Conservation (phyloP, 2,113 vertebrate genomes). For the Ptilonorhynchus violaceus region DNA sequence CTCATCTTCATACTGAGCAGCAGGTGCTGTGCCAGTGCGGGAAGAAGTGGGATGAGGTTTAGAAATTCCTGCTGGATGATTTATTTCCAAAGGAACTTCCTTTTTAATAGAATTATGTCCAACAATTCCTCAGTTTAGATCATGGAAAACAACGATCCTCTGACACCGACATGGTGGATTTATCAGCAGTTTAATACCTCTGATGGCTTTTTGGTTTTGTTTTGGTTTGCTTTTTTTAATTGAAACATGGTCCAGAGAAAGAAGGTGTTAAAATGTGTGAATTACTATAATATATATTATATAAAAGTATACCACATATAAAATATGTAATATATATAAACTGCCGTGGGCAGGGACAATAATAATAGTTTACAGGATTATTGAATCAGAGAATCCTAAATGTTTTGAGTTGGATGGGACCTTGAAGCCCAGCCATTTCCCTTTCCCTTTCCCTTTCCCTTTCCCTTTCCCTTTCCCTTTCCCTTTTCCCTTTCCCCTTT, state of each 20-base stretch:
- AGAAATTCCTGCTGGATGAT: conserved; percentile 44
- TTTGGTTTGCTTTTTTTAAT: neutral
- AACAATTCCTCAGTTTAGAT: conserved; percentile 37
- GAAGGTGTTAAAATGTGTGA: neutral
- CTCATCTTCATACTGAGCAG: conserved; percentile 65
- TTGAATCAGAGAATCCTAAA: neutral
- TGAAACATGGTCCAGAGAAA: neutral
- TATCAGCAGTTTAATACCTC: neutral
- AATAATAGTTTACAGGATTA: neutral
- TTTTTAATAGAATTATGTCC: conserved; percentile 13
- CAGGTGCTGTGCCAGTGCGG: conserved; percentile 46
- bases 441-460: too few species aligned
- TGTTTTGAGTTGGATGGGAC: neutral
- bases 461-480: too few species aligned
- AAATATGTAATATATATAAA: neutral
- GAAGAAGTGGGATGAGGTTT: conserved; percentile 34
- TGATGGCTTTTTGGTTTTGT: neutral
- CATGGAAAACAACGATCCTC: neutral
- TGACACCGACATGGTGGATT: neutral
- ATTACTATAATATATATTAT: neutral
- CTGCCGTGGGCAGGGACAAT: too few species aligned
- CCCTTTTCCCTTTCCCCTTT: too few species aligned
- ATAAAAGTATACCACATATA: neutral
- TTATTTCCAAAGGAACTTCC: conserved; percentile 11
- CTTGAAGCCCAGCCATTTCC: neutral